Percentiles rank a stretch among this genome's conserved stretches.
Evolutionary conservation across 2,797 vertebrate species (phyloP).

Genomic region (Tadarida brasiliensis): DNA sequence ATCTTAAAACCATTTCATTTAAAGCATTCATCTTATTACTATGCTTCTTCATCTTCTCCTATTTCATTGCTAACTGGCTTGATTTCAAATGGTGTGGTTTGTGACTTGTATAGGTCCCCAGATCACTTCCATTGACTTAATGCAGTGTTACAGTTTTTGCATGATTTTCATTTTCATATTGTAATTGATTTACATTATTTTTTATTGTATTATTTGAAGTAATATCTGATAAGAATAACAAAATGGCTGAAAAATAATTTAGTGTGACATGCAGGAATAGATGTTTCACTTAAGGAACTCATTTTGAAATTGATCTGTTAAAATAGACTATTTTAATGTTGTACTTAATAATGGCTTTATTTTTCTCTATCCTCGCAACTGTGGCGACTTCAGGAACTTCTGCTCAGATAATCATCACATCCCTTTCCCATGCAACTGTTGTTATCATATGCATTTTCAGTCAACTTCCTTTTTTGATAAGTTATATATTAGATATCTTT

Average conservation of each 20-base stretch:
- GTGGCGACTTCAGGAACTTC: not conserved
- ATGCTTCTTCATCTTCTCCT: not conserved
- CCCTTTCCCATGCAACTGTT: not conserved
- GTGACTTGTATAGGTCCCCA: not conserved
- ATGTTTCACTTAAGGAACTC: not conserved
- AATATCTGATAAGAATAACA: constrained; percentile 3
- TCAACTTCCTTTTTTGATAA: not conserved
- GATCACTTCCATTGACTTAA: not conserved
- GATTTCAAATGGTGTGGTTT: not conserved
- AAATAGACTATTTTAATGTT: not conserved
- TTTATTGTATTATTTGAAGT: not conserved
- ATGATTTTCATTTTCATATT: not conserved
- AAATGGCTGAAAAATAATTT: not conserved
- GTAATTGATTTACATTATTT: not conserved
- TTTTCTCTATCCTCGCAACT: not conserved
- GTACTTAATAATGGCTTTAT: not conserved
- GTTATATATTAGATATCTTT: not conserved
- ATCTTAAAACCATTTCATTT: not conserved
- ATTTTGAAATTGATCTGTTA: not conserved
- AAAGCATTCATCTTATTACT: not conserved
- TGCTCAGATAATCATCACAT: not conserved
- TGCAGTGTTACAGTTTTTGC: not conserved
- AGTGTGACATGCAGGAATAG: not conserved
- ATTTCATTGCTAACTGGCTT: not conserved
- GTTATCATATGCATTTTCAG: not conserved